Evolutionary conservation across 2,113 vertebrate species (phyloP).

Genomic region (Chionodraco myersi): DNA sequence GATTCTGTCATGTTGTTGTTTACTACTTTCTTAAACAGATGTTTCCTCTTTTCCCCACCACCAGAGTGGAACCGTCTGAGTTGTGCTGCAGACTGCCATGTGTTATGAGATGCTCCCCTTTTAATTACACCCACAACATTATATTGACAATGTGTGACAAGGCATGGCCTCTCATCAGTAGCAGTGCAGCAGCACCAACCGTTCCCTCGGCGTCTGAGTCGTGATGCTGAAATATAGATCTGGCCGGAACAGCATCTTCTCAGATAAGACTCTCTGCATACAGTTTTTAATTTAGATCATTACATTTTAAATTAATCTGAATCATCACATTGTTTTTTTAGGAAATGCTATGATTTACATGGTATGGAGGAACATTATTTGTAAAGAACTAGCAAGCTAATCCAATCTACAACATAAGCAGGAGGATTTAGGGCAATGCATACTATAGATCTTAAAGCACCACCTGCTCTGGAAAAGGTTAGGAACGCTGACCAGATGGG

Average conservation of each 20-base stretch:
- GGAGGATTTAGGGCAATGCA: constrained; percentile 3
- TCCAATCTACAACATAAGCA: neutral
- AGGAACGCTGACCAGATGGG: constrained; percentile 42
- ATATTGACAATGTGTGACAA: constrained; percentile 18
- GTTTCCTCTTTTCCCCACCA: neutral
- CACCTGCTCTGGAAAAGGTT: constrained; percentile 26
- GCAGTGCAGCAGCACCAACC: neutral
- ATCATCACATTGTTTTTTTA: neutral
- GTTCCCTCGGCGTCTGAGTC: constrained; percentile 9
- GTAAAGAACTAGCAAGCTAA: neutral
- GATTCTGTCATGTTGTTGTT: neutral
- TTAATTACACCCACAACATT: constrained; percentile 3
- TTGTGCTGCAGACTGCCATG: neutral
- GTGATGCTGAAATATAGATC: constrained; percentile 33
- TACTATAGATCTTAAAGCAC: neutral
- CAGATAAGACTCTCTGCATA: neutral
- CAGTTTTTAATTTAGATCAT: neutral
- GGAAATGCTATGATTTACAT: neutral
- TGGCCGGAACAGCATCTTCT: constrained; percentile 4
- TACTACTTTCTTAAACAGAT: neutral
- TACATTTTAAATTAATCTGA: neutral
- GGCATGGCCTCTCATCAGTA: constrained; percentile 4
- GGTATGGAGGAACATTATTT: neutral
- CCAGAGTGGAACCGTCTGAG: neutral
- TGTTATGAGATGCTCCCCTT: neutral